These are phyloP conservation scores for Platyura marginata DNA, from an alignment of 1,140 invertebrate genomes.

Conservation along the genomic window DNA sequence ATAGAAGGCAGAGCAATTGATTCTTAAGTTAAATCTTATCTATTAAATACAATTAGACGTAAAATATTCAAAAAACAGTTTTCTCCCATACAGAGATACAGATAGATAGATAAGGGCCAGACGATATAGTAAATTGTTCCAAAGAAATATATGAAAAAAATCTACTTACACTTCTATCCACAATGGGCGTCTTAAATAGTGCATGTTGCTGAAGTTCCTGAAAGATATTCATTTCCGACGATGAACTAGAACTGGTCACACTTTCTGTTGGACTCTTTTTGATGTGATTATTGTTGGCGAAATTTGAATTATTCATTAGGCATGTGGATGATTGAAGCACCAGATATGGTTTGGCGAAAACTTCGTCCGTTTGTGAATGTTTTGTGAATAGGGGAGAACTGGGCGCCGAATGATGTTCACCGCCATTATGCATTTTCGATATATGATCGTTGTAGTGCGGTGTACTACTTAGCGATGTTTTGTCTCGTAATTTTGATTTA, in stretches of 20 bases:
- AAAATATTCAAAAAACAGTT: too few relatives aligned
- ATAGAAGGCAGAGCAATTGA: too few relatives aligned
- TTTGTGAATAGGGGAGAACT: constrained; percentile 40
- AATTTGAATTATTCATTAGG: constrained; percentile 1
- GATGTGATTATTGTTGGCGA: constrained; percentile 12
- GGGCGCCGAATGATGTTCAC: constrained; percentile 42
- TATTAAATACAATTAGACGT: too few relatives aligned
- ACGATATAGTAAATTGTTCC: too few relatives aligned
- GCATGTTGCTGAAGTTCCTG: constrained; percentile 25
- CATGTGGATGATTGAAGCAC: neutral
- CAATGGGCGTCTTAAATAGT: constrained; percentile 19
- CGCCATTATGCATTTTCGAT: constrained; percentile 22
- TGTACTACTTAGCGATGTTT: constrained; percentile 16
- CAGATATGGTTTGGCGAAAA: neutral
- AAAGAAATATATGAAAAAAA: too few relatives aligned
- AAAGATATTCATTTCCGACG: constrained; percentile 24
- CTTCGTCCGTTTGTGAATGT: constrained; percentile 22
- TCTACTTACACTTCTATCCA: constrained; percentile 25
- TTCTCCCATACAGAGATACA: too few relatives aligned
- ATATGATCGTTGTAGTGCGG: constrained; percentile 23
- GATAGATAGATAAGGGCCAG: too few relatives aligned
- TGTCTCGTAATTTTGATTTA: constrained; percentile 37
- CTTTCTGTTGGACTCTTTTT: constrained; percentile 21
- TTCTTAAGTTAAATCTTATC: too few relatives aligned
- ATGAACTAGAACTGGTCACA: constrained; percentile 21